These are phyloP conservation scores for Ptychodera flava DNA, from an alignment of 35 echinoderm and acorn worm species.

Conservation along the genomic window DNA sequence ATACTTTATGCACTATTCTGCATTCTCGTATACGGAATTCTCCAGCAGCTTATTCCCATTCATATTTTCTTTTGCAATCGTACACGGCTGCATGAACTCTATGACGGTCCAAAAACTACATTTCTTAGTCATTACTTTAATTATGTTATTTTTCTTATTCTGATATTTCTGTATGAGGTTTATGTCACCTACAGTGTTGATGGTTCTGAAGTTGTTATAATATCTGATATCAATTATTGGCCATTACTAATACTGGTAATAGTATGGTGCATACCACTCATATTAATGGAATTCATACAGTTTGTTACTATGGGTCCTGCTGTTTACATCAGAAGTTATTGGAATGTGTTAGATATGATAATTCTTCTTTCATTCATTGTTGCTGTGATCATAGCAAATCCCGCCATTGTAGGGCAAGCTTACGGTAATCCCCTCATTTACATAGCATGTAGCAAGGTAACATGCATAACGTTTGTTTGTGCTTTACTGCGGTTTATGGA, in stretches of 20 bases:
- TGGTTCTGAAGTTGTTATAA: neutral
- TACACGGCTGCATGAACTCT: neutral
- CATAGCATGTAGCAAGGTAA: neutral
- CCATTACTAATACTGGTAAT: neutral
- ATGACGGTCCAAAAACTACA: neutral
- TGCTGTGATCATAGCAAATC: neutral
- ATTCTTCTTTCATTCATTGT: neutral
- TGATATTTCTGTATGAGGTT: neutral
- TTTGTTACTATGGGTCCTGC: neutral
- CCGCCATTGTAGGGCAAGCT: neutral
- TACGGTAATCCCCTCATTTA: neutral
- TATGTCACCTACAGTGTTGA: neutral
- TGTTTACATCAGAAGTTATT: neutral
- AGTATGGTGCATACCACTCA: neutral
- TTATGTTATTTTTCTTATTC: neutral
- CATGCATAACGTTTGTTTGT: neutral
- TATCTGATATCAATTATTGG: neutral
- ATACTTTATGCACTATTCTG: neutral
- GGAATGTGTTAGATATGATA: neutral
- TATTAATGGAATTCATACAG: neutral
- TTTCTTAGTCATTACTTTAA: neutral
- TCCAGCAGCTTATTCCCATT: neutral
- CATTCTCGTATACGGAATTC: neutral
- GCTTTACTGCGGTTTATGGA: neutral
- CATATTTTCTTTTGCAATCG: neutral